Base-by-base conservation (phyloP, 2,113 vertebrate genomes). In the Azemiops feae region DNA sequence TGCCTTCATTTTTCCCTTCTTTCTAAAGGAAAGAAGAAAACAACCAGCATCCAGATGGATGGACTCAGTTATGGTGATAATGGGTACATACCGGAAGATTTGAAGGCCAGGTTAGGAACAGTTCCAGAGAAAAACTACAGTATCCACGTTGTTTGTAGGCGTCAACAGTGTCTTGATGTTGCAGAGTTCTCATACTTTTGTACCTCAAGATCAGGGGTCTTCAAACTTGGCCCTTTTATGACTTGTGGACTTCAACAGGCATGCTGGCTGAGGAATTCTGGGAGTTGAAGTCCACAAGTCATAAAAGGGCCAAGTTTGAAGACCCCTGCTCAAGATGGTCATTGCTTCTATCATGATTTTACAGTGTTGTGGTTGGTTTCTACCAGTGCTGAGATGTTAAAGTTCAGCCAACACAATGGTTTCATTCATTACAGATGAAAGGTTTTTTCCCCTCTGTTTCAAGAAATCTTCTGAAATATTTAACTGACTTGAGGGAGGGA, bases 391-490 rank as follows among this genome's bases (percentile, higher is more conserved):
- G 64, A 93, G 88, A 91, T 91, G 86, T 93, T 93, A 91, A 69
- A 91, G 89, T 91, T 91, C 89, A 88, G 60, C 53, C 43, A 88
- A 52, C 64, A 91, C 57, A 93, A 93, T 88, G 47, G 60, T 91
- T 91, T 57, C 85, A 91, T 91, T 93, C 93, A 91, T 43, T 55
- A n/a, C 58, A 34, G 43, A 45, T 8, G 20, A n/a, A 53, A 69
- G 43, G 3, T n/a, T 39, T 54, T 88, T 88, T 52, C 0, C 23
- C 7, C 23, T 4, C 60, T 27, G 39, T 81, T 57, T 50, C 34
- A 58, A 85, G 23, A 91, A 91, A 23, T 50, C n/a, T 89, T n/a
- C 50, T 39, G 22, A 14, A 47, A 88, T 88, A 16, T 50, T 50
- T 23, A 47, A 27, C 8, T 27, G 58, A 30, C 22, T 50, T 50